Evolutionary conservation across 2,888 invertebrate species (phyloP), one percentile per base, ranked within the genome.

Genomic region (Alviniconcha strummeri): DNA sequence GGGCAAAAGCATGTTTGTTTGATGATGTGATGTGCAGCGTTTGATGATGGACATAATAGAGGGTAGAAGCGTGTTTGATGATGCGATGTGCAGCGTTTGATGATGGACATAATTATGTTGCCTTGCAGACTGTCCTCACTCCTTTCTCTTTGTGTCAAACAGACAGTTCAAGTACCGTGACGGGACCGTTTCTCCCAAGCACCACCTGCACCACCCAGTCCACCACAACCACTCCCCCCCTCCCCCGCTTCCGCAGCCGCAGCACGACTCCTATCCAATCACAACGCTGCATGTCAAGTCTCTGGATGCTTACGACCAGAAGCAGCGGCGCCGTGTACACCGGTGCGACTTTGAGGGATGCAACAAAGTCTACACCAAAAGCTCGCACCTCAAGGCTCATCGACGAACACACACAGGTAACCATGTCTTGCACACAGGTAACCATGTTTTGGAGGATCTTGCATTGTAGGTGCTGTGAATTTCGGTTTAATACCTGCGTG

Each of bases 351-450:
- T 91, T 87, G 90, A 91, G 15, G 95, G 95, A 17, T 95, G 95
- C 91, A 94, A 94, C 84, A 95, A 95, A 91, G 95, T 95, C 19
- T 95, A 95, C 92, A 95, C 95, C 75, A 95, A 95, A 91, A 95
- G 95, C 83, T 95, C 95, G 52, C 95, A 95, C 89, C 92, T 95
- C 77, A 95, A 95, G 88, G 95, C 95, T 56, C 95, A 95, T 88
- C 92, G 95, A 81, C 90, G 95, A 87, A 95, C 95, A 75, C 95
- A 95, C 90, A 95, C 95, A 85, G 93, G 93, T 93, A 81, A 84
- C 85, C 3, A 80, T 36, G 36, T 1, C 36, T 36, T 36, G 36
- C 36, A 36, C 36, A n/a, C n/a, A n/a, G n/a, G n/a, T n/a, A n/a
- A n/a, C n/a, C n/a, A 36, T 36, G 36, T 36, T 36, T 36, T 36